phyloP scores from a whole-genome alignment of 2,797 vertebrate species.

The Sciurus vulgaris region DNA sequence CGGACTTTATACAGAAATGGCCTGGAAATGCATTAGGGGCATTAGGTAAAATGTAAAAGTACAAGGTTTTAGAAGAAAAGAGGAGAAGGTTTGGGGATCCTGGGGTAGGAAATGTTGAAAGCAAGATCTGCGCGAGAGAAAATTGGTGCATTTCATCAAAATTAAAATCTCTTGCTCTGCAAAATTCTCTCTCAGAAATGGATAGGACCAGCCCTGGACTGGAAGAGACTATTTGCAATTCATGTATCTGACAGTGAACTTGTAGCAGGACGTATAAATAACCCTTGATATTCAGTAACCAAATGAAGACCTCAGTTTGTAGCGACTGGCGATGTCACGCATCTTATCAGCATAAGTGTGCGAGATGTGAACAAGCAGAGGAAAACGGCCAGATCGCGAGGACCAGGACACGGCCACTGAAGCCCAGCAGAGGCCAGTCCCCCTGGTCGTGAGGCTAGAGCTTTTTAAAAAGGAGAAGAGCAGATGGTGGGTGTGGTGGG shows the following conservation, averaged over 20 bases:
- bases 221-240: not conserved
- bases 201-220: not conserved
- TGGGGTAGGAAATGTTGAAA: not conserved
- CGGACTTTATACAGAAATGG: too few species aligned
- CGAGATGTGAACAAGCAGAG: not conserved
- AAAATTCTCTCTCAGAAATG: not conserved
- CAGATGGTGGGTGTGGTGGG: too few species aligned
- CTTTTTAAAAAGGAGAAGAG: not conserved
- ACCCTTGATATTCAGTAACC: not conserved
- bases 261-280: not conserved
- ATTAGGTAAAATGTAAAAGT: too few species aligned
- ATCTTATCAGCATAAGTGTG: not conserved
- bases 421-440: not conserved
- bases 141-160: not conserved
- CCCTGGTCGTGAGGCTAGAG: not conserved
- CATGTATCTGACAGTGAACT: not conserved
- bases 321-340: not conserved
- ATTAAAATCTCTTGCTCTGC: not conserved
- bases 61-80: too few species aligned
- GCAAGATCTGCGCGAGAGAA: not conserved
- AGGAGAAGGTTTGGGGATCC: too few species aligned
- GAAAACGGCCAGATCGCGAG: rapidly evolving
- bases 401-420: not conserved
- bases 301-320: not conserved
- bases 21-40: too few species aligned